phyloP scores from a whole-genome alignment of 2,113 vertebrate genomes.

The Spilogale gracilis region DNA sequence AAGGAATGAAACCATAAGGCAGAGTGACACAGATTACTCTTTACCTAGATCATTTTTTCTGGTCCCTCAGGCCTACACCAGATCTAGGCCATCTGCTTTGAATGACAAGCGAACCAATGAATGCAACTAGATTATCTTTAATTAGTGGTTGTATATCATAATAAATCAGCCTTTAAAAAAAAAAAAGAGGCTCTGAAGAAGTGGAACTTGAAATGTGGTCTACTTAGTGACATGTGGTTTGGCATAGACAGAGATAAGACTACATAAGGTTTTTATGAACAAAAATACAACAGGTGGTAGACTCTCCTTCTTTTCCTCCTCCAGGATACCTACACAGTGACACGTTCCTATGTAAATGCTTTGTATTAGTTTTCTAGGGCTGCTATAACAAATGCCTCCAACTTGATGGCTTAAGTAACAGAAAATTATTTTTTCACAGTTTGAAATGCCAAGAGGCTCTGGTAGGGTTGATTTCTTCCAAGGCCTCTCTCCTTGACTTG shows the following conservation, averaged over 20 bases:
- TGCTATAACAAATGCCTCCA: not conserved
- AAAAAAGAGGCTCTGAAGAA: not conserved
- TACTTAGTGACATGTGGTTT: conserved; percentile 38
- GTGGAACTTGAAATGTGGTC: not conserved
- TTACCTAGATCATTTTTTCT: conserved; percentile 58
- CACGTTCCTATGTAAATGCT: not conserved
- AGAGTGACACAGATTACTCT: conserved; percentile 76
- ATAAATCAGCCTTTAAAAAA: conserved; percentile 21
- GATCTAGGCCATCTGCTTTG: conserved; percentile 66
- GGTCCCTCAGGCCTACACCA: conserved; percentile 9
- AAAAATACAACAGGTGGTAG: conserved; percentile 1
- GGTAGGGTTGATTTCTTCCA: not conserved
- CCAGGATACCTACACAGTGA: not conserved
- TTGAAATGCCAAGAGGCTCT: not conserved
- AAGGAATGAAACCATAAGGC: conserved; percentile 57
- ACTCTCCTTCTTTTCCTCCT: not conserved
- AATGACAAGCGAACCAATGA: conserved; percentile 45
- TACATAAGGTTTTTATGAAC: not conserved
- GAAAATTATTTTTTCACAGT: conserved; percentile 4
- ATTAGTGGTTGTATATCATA: conserved; percentile 35
- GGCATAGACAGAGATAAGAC: conserved; percentile 14
- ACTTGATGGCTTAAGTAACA: not conserved
- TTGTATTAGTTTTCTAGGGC: not conserved
- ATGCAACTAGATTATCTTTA: conserved; percentile 28
- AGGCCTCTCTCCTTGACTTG: not conserved